Conservation (phyloP, 2,888 invertebrate species). For the Pterobdella sp. region DNA sequence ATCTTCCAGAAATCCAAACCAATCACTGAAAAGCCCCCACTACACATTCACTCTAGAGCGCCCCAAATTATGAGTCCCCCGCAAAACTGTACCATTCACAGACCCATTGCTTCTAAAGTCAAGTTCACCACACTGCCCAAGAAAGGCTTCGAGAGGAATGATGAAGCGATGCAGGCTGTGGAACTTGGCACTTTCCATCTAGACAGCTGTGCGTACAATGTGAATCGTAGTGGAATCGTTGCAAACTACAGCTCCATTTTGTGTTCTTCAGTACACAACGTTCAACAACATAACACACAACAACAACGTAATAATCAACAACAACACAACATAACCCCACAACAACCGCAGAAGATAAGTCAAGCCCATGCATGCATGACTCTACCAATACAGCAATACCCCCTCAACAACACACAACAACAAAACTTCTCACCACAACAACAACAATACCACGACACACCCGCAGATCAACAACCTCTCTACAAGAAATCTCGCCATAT, state of each 20-base stretch:
- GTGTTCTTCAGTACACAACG: neutral
- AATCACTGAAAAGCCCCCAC: neutral
- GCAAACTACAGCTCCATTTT: neutral
- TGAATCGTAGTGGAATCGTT: neutral
- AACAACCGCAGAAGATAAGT: neutral
- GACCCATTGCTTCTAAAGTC: neutral
- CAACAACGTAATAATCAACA: neutral
- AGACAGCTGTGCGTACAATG: neutral
- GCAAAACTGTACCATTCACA: too few species aligned
- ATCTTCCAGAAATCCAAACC: neutral
- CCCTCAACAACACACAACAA: neutral
- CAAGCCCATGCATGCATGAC: too few species aligned
- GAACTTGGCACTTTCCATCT: neutral
- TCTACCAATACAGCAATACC: neutral
- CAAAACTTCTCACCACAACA: neutral
- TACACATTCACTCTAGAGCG: neutral
- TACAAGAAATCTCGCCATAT: neutral
- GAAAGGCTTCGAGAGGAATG: neutral
- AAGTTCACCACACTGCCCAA: neutral
- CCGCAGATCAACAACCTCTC: slow-evolving; percentile 1
- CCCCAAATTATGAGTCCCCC: too few species aligned
- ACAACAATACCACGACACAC: too few species aligned
- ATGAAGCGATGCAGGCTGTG: too few species aligned
- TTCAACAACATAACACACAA: neutral
- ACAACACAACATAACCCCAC: neutral